Percentiles rank a stretch among this genome's conserved stretches.
Conservation (phyloP, 1,140 invertebrate species). For the Homarus americanus region DNA sequence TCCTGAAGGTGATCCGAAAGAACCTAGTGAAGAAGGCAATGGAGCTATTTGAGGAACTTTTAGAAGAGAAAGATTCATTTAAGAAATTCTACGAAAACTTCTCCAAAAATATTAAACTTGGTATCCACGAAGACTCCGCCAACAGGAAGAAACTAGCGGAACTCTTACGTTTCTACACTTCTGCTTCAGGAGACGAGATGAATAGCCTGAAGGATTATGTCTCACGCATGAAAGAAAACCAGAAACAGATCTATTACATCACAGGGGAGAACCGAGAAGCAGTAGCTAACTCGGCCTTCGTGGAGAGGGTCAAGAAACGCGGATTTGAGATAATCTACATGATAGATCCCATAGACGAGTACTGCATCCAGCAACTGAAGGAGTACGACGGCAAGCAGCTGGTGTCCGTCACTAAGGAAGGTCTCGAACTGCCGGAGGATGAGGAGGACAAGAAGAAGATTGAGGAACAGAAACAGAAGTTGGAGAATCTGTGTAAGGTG, state of each 20-base stretch:
- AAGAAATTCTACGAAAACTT: constrained; percentile 99
- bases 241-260: constrained; percentile 99
- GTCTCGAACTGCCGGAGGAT: constrained; percentile 96
- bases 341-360: constrained; percentile 99
- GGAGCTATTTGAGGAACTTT: constrained; percentile 96
- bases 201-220: constrained; percentile 97
- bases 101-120: constrained; percentile 97
- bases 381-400: constrained; percentile 98
- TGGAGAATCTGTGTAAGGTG: constrained; percentile 94
- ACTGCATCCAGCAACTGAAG: constrained; percentile 98
- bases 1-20: constrained; percentile 98
- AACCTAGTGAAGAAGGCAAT: constrained; percentile 99
- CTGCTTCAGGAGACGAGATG: constrained; percentile 94
- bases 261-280: constrained; percentile 97
- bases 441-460: constrained; percentile 98
- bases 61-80: constrained; percentile 97
- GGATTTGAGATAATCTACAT: constrained; percentile 99
- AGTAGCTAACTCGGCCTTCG: constrained; percentile 97
- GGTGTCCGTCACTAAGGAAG: constrained; percentile 98
- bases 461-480: constrained; percentile 96
- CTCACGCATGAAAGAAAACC: constrained; percentile 97
- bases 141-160: constrained; percentile 97
- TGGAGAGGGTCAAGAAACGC: constrained; percentile 97
- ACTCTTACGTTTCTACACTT: constrained; percentile 94
- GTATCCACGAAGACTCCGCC: constrained; percentile 97